A percentile compares a stretch with the other conserved stretches of the same genome.
phyloP scores from a whole-genome alignment of 2,113 vertebrate genomes.

The Notarius quadriscutis region DNA sequence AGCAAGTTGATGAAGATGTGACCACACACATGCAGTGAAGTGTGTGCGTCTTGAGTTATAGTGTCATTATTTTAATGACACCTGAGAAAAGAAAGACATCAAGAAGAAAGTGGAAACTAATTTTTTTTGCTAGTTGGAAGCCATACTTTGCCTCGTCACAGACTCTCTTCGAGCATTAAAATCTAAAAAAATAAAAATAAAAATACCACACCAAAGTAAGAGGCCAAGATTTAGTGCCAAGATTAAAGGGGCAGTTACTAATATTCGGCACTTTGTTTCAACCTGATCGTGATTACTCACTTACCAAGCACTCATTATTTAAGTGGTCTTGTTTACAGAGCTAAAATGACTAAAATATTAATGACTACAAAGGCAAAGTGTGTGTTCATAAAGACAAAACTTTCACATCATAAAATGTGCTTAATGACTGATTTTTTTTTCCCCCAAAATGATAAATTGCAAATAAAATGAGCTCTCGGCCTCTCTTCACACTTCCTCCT shows the following conservation, averaged over 20 bases:
- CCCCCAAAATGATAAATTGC: neutral
- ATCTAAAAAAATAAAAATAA: neutral
- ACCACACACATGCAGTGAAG: neutral
- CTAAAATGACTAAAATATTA: neutral
- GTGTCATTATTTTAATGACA: conserved; percentile 19
- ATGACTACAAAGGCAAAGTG: neutral
- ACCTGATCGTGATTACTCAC: neutral
- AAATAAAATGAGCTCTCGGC: neutral
- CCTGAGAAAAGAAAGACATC: conserved; percentile 3
- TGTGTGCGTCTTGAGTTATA: neutral
- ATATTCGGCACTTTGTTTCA: neutral
- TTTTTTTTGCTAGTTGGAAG: neutral
- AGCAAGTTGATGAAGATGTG: conserved; percentile 3
- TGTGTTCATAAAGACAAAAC: neutral
- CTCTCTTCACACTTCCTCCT: neutral
- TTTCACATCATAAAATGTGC: neutral
- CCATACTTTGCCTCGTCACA: neutral
- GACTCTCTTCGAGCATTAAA: neutral
- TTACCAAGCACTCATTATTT: neutral
- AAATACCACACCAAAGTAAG: neutral
- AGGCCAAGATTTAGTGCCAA: neutral
- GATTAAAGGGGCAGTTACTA: neutral
- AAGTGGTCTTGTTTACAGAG: neutral
- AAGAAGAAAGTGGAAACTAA: neutral
- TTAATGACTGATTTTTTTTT: neutral